These are phyloP conservation scores for Limnothrissa miodon DNA, from an alignment of 2,113 vertebrate species.

Conservation along the genomic window DNA sequence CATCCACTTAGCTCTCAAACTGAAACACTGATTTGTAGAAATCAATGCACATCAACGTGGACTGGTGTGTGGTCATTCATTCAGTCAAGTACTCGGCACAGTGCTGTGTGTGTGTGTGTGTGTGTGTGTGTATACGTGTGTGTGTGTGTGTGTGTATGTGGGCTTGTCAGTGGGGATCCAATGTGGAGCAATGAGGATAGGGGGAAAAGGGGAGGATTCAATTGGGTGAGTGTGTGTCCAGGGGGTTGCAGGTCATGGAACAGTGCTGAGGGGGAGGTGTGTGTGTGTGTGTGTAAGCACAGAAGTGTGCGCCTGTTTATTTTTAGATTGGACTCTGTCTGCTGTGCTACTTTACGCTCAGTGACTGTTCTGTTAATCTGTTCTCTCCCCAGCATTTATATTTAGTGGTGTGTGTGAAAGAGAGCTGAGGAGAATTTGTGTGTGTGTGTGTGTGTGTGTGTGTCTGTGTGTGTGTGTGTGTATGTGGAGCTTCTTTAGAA, in stretches of 20 bases:
- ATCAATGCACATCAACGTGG: no score
- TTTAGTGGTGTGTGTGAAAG: background rate
- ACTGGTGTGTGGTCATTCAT: conserved; percentile 18
- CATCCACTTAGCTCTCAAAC: background rate
- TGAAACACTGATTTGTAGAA: background rate
- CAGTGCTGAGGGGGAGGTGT: background rate
- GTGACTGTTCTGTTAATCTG: conserved; percentile 23
- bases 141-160: conserved; percentile 23
- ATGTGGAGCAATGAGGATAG: background rate
- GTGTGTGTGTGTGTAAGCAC: background rate
- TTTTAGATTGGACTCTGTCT: conserved; percentile 19
- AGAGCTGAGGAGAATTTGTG: background rate
- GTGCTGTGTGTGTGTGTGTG: background rate
- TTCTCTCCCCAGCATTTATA: background rate
- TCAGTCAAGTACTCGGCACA: conserved; percentile 22
- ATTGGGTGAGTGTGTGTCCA: background rate
- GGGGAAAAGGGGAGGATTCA: background rate
- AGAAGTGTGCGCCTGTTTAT: background rate
- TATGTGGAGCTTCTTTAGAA: background rate
- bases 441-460: conserved; percentile 4
- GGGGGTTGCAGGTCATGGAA: conserved; percentile 19
- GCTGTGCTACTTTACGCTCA: conserved; percentile 17
- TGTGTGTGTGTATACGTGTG: background rate
- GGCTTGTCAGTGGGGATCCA: background rate
- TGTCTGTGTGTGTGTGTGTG: conserved; percentile 24